Evolutionary conservation across 92 coral and sea anemone species (phyloP), one percentile per base, ranked within the genome.

Genomic region (Umimayanthus kanabou): DNA sequence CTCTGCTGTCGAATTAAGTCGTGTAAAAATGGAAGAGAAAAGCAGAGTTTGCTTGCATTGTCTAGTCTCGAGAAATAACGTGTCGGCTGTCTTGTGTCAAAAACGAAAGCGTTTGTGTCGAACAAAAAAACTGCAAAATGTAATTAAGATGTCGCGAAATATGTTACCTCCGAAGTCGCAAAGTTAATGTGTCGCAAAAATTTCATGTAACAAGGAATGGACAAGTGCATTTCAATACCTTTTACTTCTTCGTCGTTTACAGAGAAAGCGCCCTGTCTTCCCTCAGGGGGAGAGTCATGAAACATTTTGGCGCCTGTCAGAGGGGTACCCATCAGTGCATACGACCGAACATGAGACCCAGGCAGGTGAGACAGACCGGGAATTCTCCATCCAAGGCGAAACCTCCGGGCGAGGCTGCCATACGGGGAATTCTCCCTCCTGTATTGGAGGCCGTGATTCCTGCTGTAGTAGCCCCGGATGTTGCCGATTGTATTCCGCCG

Each of bases 321-420:
- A 33, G 87, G 73, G 13, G 77, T 64, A 25, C 66, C 78, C 18
- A 14, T 70, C 66, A 42, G 6, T 83, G 67, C 23, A 30, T 45
- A 47, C 39, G 87, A 70, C 66, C 76, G 58, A 83, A n/a, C 53
- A 40, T 26, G 87, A 55, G 77, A 3, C 45, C 77, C 66, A 28
- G 28, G 77, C 43, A 83, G 39, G 66, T 50, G 50, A 43, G 77
- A 29, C 3, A 83, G 28, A 40, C 39, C 66, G 22, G 87, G 87
- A 42, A 83, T 47, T 45, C 77, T 83, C 87, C 87, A 83, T 18
- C 87, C 87, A 70, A 47, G 28, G 76, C 87, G 87, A 83, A 83
- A 83, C 78, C 67, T 83, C 65, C 67, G 65, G 25, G 30, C 37
- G 22, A 82, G 40, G 23, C 14, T 16, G 39, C 87, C 87, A 47